These are phyloP conservation scores for Chelonus insularis DNA, from an alignment of 1,140 invertebrate genomes.

Conservation along the genomic window DNA sequence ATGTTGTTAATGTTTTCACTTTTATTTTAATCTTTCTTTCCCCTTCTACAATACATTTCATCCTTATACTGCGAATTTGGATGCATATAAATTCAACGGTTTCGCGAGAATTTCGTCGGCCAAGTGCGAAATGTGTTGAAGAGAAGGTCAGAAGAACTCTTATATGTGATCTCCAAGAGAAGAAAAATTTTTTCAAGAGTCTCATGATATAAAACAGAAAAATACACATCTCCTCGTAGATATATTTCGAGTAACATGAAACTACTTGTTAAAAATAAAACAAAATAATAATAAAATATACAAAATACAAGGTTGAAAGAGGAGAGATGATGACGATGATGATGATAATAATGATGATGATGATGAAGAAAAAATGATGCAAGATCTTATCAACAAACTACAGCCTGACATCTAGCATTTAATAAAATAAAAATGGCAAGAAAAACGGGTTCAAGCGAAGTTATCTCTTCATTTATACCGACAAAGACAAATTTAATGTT, in stretches of 20 bases:
- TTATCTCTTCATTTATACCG: neutral
- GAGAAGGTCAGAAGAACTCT: neutral
- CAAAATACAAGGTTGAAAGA: neutral
- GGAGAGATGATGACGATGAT: conserved; percentile 13
- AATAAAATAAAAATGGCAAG: neutral
- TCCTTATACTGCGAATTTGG: neutral
- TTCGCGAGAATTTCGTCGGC: conserved; percentile 20
- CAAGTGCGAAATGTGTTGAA: conserved; percentile 18
- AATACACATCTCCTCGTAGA: neutral
- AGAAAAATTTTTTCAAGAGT: neutral
- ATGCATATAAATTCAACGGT: conserved; percentile 11
- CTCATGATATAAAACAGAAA: neutral
- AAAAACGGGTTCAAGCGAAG: neutral
- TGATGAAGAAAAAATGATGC: conserved; percentile 4
- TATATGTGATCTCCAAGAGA: neutral
- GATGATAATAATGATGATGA: conserved; percentile 15
- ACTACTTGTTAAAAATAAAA: conserved; percentile 4
- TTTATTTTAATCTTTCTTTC: neutral
- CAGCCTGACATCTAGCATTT: conserved; percentile 7
- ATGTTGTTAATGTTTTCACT: conserved; percentile 10
- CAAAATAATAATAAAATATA: neutral
- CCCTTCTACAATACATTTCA: neutral
- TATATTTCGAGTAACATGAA: conserved; percentile 19
- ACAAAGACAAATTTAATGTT: too few relatives aligned
- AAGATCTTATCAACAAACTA: conserved; percentile 10